A percentile compares a stretch with the other conserved stretches of the same genome.
These are phyloP conservation scores for Ennomos fuscantarius DNA, from an alignment of 2,888 invertebrate genomes.

Conservation along the genomic window DNA sequence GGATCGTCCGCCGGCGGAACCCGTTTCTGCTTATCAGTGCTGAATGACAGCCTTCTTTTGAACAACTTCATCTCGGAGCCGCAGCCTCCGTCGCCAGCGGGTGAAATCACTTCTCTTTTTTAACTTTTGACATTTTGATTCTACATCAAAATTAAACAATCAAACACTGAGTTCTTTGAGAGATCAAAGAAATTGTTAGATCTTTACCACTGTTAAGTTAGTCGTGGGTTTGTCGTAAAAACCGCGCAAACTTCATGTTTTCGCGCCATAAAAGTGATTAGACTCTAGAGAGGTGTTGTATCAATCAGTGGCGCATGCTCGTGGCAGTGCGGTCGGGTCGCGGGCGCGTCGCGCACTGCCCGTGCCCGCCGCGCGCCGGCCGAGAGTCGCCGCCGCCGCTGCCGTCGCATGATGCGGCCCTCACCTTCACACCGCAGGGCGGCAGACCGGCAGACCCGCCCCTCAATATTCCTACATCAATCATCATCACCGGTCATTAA, in stretches of 20 bases:
- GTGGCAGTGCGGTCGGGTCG: constrained; percentile 69
- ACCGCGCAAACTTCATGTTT: constrained; percentile 54
- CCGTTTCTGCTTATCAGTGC: constrained; percentile 81
- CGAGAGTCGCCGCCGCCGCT: constrained; percentile 44
- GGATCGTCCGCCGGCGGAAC: constrained; percentile 74
- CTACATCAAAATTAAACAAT: constrained; percentile 11
- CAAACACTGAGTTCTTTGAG: constrained; percentile 46
- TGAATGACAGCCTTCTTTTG: constrained; percentile 81
- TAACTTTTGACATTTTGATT: constrained; percentile 41
- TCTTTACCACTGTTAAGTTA: constrained; percentile 52
- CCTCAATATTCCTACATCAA: constrained; percentile 53
- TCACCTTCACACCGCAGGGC: constrained; percentile 59
- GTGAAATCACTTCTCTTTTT: constrained; percentile 57
- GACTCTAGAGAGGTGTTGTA: constrained; percentile 30
- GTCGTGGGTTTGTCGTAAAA: constrained; percentile 54
- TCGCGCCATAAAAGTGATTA: constrained; percentile 53
- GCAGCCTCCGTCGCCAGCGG: constrained; percentile 47
- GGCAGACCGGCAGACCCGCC: constrained; percentile 47
- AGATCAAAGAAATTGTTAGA: constrained; percentile 55
- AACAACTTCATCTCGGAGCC: constrained; percentile 77
- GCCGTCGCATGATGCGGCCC: constrained; percentile 45
- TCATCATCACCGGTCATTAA: constrained; percentile 51
- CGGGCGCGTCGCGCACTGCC: constrained; percentile 78
- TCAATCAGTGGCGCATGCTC: constrained; percentile 52
- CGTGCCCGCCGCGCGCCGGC: constrained; percentile 38